phyloP scores from a whole-genome alignment of 1,140 invertebrate genomes.

The Dinoponera quadriceps region DNA sequence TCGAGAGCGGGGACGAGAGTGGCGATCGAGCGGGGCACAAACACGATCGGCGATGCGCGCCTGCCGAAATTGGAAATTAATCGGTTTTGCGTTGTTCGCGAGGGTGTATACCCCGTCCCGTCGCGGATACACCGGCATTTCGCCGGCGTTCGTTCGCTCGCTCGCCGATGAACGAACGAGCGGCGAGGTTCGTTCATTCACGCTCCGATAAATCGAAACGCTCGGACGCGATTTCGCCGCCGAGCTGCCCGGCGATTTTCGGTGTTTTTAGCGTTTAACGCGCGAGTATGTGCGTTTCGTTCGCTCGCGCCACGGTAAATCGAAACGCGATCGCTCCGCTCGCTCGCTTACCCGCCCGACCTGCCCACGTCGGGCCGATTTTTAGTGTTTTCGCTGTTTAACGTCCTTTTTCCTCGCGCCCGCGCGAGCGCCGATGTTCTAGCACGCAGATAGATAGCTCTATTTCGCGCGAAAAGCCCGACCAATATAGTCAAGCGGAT shows the following conservation, averaged over 20 bases:
- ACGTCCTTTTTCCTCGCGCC: slow-evolving; percentile 30
- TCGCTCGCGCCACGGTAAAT: slow-evolving; percentile 47
- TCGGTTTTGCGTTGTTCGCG: slow-evolving; percentile 62
- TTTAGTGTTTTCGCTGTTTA: slow-evolving; percentile 55
- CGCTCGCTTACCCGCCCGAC: slow-evolving; percentile 3
- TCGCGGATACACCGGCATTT: slow-evolving; percentile 31
- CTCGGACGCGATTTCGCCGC: slow-evolving; percentile 62
- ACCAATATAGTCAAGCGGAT: slow-evolving; percentile 48
- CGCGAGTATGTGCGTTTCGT: slow-evolving; percentile 45
- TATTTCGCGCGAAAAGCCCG: slow-evolving; percentile 41
- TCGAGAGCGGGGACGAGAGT: not conserved
- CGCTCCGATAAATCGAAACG: slow-evolving; percentile 39
- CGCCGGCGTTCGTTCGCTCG: slow-evolving; percentile 23
- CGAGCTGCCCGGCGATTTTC: slow-evolving; percentile 50
- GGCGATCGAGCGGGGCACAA: slow-evolving; percentile 48
- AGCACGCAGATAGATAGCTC: slow-evolving; percentile 47
- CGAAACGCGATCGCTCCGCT: slow-evolving; percentile 40
- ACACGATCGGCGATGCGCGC: slow-evolving; percentile 57
- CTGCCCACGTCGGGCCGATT: slow-evolving; percentile 21
- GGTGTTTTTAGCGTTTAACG: slow-evolving; percentile 53
- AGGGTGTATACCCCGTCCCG: slow-evolving; percentile 21
- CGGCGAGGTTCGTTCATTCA: slow-evolving; percentile 53
- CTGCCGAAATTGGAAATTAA: slow-evolving; percentile 59
- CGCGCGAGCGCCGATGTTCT: slow-evolving; percentile 37
- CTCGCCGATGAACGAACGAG: slow-evolving; percentile 12